Base-by-base conservation (phyloP, 2,888 invertebrate species). In the Dascillus cervinus region DNA sequence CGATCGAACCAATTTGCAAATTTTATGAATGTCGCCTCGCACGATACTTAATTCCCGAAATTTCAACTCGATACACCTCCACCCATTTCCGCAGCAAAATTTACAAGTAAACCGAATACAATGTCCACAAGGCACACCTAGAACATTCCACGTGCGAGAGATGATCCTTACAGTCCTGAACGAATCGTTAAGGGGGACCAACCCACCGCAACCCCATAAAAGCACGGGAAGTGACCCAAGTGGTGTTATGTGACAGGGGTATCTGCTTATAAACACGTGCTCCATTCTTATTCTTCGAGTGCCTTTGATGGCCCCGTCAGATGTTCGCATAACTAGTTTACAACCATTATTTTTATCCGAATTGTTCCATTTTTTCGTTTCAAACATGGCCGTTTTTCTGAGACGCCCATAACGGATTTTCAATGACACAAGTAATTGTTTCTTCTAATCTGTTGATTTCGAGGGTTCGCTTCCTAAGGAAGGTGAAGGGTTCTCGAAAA, bases 261-360 rank as follows among this genome's bases (percentile, higher is more conserved):
- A 55, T 54, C 50, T 56, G 44, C 39, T 44, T n/a, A n/a, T 42
- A 52, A 60, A 62, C 62, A 61, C 60, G 62, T 61, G 62, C 60
- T 57, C 52, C 38, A 47, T 49, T 52, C 49, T 43, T 37, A 29
- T 33, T 43, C 34, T 37, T 39, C 28, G 30, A 35, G 32, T 32
- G 31, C 24, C 23, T 26, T 37, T 32, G n/a, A n/a, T n/a, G n/a
- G 26, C 25, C 31, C 26, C 30, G 37, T 43, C 42, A 45, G 35
- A 45, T 45, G 43, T 39, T n/a, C n/a, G n/a, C n/a, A n/a, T n/a
- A n/a, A n/a, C n/a, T n/a, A n/a, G n/a, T n/a, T n/a, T n/a, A n/a
- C n/a, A n/a, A n/a, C n/a, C n/a, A n/a, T n/a, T n/a, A n/a, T n/a
- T n/a, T n/a, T n/a, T n/a, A n/a, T n/a, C n/a, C n/a, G n/a, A n/a